A percentile compares a stretch with the other conserved stretches of the same genome.
phyloP scores from a whole-genome alignment of 2,797 vertebrate species.

The Argyrosomus regius region DNA sequence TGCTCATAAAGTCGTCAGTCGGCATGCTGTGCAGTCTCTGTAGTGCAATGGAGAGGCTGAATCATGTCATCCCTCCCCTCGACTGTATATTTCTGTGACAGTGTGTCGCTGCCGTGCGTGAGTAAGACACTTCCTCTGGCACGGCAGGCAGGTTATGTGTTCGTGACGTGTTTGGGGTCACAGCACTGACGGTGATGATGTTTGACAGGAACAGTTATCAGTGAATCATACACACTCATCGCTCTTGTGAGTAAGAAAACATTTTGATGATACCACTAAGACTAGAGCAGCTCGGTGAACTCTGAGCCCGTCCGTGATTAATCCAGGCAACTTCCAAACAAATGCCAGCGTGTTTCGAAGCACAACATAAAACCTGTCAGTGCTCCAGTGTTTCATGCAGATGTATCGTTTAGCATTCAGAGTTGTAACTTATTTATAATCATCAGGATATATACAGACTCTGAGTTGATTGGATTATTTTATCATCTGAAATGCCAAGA shows the following conservation, averaged over 20 bases:
- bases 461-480: slow-evolving; percentile 6
- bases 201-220: slow-evolving; percentile 57
- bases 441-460: background rate
- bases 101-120: slow-evolving; percentile 5
- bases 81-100: slow-evolving; percentile 33
- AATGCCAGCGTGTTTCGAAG: slow-evolving; percentile 5
- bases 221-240: slow-evolving; percentile 57
- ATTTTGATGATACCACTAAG: background rate
- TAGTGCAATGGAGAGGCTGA: slow-evolving; percentile 55
- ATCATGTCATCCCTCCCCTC: slow-evolving; percentile 46
- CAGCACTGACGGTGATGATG: slow-evolving; percentile 39
- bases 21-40: slow-evolving; percentile 42
- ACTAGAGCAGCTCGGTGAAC: background rate
- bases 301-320: slow-evolving; percentile 7
- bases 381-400: background rate
- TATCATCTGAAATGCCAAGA: slow-evolving; percentile 41
- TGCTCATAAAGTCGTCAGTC: slow-evolving; percentile 50
- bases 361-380: background rate
- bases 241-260: slow-evolving; percentile 32
- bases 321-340: background rate
- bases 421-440: slow-evolving; percentile 15
- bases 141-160: slow-evolving; percentile 26
- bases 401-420: slow-evolving; percentile 6
- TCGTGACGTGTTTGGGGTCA: slow-evolving; percentile 52
- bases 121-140: slow-evolving; percentile 38